Conservation (phyloP, 2,113 vertebrate species). For the Zootoca vivipara region DNA sequence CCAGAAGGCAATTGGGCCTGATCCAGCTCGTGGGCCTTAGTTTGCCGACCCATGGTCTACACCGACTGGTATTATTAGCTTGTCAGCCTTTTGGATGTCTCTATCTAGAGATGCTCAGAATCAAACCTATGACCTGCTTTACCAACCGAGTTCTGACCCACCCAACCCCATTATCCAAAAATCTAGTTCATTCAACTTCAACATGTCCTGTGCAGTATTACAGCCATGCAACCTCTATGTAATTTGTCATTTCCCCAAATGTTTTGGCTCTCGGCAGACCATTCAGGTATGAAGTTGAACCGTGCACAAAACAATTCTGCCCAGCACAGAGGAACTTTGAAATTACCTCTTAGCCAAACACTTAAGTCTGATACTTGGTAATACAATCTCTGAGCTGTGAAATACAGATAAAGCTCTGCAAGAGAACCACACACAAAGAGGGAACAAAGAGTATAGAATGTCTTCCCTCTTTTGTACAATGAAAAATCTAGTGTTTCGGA, state of each 20-base stretch:
- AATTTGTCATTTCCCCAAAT: not conserved
- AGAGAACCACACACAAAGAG: constrained; percentile 63
- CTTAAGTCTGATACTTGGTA: constrained; percentile 30
- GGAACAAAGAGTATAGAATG: constrained; percentile 73
- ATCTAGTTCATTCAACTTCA: not conserved
- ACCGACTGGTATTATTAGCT: too few relatives aligned
- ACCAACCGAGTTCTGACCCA: not conserved
- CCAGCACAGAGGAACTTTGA: not conserved
- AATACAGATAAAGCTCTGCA: constrained; percentile 64
- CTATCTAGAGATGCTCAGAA: not conserved
- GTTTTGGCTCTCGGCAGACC: not conserved
- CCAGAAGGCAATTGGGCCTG: too few relatives aligned
- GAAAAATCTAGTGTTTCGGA: constrained; percentile 75
- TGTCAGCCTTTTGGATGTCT: too few relatives aligned
- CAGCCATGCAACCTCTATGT: not conserved
- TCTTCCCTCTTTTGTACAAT: constrained; percentile 73
- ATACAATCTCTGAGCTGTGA: constrained; percentile 50
- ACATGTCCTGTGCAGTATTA: not conserved
- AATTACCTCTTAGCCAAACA: not conserved
- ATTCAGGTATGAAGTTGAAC: not conserved
- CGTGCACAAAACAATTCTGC: not conserved
- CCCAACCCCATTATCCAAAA: not conserved
- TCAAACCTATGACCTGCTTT: not conserved
- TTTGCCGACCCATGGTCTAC: too few relatives aligned
- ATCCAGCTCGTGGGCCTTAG: too few relatives aligned